Base-by-base conservation (phyloP, 2,888 invertebrate species). In the Lycia hirtaria region DNA sequence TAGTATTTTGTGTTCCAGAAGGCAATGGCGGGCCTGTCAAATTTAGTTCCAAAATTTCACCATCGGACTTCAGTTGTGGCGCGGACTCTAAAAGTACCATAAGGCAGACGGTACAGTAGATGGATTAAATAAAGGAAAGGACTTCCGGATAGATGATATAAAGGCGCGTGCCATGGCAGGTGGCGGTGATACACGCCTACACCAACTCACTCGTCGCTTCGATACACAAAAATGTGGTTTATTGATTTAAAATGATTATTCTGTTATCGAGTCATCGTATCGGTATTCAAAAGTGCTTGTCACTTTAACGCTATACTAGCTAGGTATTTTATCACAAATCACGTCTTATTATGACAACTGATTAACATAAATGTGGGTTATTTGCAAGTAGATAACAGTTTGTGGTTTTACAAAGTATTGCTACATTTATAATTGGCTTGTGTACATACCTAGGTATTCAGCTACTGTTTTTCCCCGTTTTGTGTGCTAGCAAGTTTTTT, bases 321-420 rank as follows among this genome's bases (percentile, higher is more conserved):
- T 20, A 32, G 32, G 15, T 24, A 47, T 41, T 51, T 56, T 48
- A 37, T 32, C 41, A 38, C 37, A 41, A 48, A 58, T 58, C 57
- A 38, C 43, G 52, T 43, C 37, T 32, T 30, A 37, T 41, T 43
- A 52, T 57, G 52, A 58, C 52, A 58, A 35, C 48, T 44, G 41
- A 58, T 58, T 52, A 48, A 17, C 57, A 58, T 58, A 52, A 41
- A 58, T 58, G 43, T 52, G 57, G 57, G 57, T 24, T 48, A 48
- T 58, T 48, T 52, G 57, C 47, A 48, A 48, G 20, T 20, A 52
- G 57, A 58, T 58, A 58, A 52, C 51, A 35, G 35, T 48, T 56
- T 38, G 41, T 26, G 26, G 28, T 41, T 48, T 24, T 43, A 32
- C 35, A 48, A 49, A 26, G 22, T 48, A 43, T 56, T 51, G 14